Evolutionary conservation across 92 coral and sea anemone genomes (phyloP).

Genomic region (Meandrina meandrites): DNA sequence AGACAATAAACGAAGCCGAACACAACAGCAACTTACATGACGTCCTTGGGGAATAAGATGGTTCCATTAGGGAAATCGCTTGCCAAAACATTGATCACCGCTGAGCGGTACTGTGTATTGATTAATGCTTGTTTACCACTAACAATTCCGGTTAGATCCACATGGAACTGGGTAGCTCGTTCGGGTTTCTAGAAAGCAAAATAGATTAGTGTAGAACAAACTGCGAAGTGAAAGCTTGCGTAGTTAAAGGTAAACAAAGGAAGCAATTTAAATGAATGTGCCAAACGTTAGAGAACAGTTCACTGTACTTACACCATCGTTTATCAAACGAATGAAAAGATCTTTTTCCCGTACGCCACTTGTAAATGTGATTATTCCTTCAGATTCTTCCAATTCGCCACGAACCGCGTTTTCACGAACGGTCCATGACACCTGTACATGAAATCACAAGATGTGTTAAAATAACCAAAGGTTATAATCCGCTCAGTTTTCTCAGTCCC

Average conservation of each 20-base stretch:
- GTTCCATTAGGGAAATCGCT: conserved; percentile 91
- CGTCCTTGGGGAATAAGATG: conserved; percentile 63
- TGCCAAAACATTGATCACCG: conserved; percentile 65
- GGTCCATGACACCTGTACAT: conserved; percentile 74
- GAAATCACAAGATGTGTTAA: background rate
- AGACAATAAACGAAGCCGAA: too few relatives aligned
- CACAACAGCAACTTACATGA: conserved; percentile 60
- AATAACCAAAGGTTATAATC: too few relatives aligned
- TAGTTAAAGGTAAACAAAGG: background rate
- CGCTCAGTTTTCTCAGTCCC: background rate
- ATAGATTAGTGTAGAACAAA: background rate
- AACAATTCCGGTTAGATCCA: conserved; percentile 66
- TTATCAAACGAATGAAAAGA: conserved; percentile 56
- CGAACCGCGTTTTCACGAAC: conserved; percentile 67
- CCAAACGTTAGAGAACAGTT: background rate
- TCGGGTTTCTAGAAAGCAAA: conserved; percentile 71
- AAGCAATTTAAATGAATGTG: background rate
- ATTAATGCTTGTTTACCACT: conserved; percentile 74
- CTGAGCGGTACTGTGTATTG: conserved; percentile 56
- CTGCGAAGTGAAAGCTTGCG: background rate
- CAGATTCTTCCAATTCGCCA: conserved; percentile 54
- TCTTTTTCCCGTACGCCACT: conserved; percentile 60
- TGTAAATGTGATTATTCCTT: conserved; percentile 74
- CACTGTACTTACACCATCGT: conserved; percentile 50
- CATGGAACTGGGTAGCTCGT: conserved; percentile 72